Evolutionary conservation across 2,888 invertebrate genomes (phyloP).

Genomic region (Zonitis immaculata): DNA sequence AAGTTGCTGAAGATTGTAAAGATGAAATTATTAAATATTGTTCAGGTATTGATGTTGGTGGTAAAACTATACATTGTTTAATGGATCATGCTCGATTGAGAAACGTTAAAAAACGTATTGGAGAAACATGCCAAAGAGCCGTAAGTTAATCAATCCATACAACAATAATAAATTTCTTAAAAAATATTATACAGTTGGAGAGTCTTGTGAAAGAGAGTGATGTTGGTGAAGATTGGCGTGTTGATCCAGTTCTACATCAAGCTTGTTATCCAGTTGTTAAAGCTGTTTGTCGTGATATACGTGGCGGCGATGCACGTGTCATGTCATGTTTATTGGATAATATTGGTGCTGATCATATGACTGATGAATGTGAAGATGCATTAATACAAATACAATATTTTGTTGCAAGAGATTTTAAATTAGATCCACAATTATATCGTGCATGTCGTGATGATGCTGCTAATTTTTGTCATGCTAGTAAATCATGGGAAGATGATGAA

Average conservation of each 20-base stretch:
- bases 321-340: slow-evolving; percentile 94
- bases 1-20: slow-evolving; percentile 82
- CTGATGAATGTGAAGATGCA: slow-evolving; percentile 82
- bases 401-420: slow-evolving; percentile 88
- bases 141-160: slow-evolving; percentile 46
- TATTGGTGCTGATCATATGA: slow-evolving; percentile 79
- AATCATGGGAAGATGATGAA: slow-evolving; percentile 63
- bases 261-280: slow-evolving; percentile 85
- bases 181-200: slow-evolving; percentile 62
- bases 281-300: slow-evolving; percentile 66
- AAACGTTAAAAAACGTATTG: slow-evolving; percentile 62
- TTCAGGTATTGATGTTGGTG: slow-evolving; percentile 68
- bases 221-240: slow-evolving; percentile 92
- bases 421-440: slow-evolving; percentile 84
- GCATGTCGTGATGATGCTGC: slow-evolving; percentile 86
- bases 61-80: slow-evolving; percentile 91
- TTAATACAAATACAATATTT: slow-evolving; percentile 96
- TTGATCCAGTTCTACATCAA: slow-evolving; percentile 83
- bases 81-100: slow-evolving; percentile 78
- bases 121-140: slow-evolving; percentile 68
- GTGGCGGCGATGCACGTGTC: slow-evolving; percentile 73
- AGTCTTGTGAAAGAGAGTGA: slow-evolving; percentile 80
- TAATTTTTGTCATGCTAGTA: slow-evolving; percentile 72
- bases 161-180: not conserved
- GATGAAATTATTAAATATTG: slow-evolving; percentile 77